phyloP scores from a whole-genome alignment of 2,797 vertebrate genomes.

The Hydrocynus forskahlii region DNA sequence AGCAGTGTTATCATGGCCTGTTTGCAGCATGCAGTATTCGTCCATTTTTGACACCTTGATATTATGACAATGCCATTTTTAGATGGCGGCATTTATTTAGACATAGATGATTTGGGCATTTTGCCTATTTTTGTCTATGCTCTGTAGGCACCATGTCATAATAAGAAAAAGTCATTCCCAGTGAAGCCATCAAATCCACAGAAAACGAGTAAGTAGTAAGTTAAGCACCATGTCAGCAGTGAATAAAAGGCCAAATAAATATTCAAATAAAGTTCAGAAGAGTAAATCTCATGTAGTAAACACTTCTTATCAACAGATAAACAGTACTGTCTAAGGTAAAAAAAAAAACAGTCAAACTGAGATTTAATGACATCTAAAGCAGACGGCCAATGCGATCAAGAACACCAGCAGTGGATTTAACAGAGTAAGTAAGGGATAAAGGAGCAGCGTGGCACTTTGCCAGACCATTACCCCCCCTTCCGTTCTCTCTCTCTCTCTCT shows the following conservation, averaged over 20 bases:
- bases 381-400: slow-evolving; percentile 69
- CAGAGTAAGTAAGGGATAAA: slow-evolving; percentile 68
- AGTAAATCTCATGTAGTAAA: not conserved
- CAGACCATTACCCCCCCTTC: slow-evolving; percentile 62
- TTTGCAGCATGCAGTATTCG: not conserved
- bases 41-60: not conserved
- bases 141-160: not conserved
- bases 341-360: slow-evolving; percentile 57
- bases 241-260: slow-evolving; percentile 16
- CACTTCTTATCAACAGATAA: not conserved
- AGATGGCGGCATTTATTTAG: not conserved
- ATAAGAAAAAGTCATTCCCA: not conserved
- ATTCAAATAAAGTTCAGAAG: not conserved
- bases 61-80: not conserved
- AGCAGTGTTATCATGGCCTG: not conserved
- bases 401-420: slow-evolving; percentile 59
- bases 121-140: not conserved
- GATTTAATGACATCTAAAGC: slow-evolving; percentile 78
- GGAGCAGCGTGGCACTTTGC: slow-evolving; percentile 68
- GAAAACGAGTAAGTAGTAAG: not conserved
- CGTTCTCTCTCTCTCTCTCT: slow-evolving; percentile 43
- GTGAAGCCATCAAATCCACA: no score
- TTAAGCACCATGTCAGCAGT: slow-evolving; percentile 18
- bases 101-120: not conserved
- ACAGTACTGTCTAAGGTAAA: not conserved